phyloP scores from a whole-genome alignment of 1,140 invertebrate species.

The Scaptomyza hsui region DNA sequence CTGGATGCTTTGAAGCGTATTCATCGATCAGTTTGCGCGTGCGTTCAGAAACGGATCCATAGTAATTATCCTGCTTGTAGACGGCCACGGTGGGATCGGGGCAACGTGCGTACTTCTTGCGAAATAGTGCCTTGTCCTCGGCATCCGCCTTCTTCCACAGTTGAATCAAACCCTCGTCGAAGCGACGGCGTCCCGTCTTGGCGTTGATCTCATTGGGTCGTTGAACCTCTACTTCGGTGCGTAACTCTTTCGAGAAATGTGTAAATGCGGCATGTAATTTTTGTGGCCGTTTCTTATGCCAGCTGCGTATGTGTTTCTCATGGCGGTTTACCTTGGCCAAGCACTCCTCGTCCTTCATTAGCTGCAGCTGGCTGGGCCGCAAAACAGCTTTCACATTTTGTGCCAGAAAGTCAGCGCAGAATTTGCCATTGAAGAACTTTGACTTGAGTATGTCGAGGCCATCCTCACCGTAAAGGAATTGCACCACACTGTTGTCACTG shows the following conservation, averaged over 20 bases:
- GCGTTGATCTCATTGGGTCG: constrained; percentile 70
- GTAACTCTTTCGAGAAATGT: constrained; percentile 78
- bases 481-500: constrained; percentile 96
- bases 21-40: constrained; percentile 88
- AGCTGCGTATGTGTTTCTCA: constrained; percentile 86
- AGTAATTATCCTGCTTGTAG: constrained; percentile 89
- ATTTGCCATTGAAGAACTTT: constrained; percentile 92
- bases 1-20: constrained; percentile 85
- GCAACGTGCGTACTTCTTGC: constrained; percentile 84
- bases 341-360: constrained; percentile 85
- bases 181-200: constrained; percentile 71
- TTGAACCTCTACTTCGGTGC: constrained; percentile 71
- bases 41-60: constrained; percentile 93
- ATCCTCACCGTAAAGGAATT: constrained; percentile 99
- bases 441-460: constrained; percentile 95
- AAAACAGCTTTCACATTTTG: constrained; percentile 90
- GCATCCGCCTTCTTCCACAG: constrained; percentile 87
- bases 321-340: constrained; percentile 86
- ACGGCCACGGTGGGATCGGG: constrained; percentile 90
- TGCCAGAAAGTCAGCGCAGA: constrained; percentile 90
- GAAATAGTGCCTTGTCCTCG: constrained; percentile 86
- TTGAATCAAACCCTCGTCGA: constrained; percentile 85
- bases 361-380: constrained; percentile 56
- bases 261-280: constrained; percentile 66
- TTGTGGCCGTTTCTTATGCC: constrained; percentile 86